These are phyloP conservation scores for Meteorus colon DNA, from an alignment of 2,888 invertebrate genomes.

Conservation along the genomic window DNA sequence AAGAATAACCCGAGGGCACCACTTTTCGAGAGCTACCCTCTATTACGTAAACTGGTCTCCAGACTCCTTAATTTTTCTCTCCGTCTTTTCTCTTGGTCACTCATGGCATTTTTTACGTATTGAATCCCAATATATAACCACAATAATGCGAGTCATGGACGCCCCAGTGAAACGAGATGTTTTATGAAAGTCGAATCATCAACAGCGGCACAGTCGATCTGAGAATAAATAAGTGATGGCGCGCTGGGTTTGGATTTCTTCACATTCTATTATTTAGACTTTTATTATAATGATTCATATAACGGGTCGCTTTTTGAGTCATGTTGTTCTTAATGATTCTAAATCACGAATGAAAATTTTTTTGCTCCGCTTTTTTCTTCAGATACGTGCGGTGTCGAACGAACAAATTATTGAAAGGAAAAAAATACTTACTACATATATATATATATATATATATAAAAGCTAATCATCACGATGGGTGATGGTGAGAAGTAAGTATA, in stretches of 20 bases:
- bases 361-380: not conserved
- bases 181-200: constrained; percentile 13
- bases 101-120: constrained; percentile 6
- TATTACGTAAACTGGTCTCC: constrained; percentile 41
- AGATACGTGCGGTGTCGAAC: not conserved
- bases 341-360: constrained; percentile 14
- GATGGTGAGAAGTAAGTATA: constrained; percentile 12
- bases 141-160: constrained; percentile 22
- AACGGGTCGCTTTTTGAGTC: not conserved
- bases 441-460: not conserved
- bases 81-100: not conserved
- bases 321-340: constrained; percentile 10
- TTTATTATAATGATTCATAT: too few species aligned
- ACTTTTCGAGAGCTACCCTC: constrained; percentile 48
- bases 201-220: not conserved
- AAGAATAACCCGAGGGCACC: constrained; percentile 44
- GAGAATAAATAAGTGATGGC: not conserved
- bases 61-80: constrained; percentile 25
- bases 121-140: constrained; percentile 16
- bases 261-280: constrained; percentile 11
- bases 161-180: constrained; percentile 17
- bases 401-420: not conserved
- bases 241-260: not conserved
- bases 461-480: constrained; percentile 38
- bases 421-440: not conserved